These are phyloP conservation scores for Lasioglossum baleicum DNA, from an alignment of 1,140 invertebrate species.

Conservation along the genomic window DNA sequence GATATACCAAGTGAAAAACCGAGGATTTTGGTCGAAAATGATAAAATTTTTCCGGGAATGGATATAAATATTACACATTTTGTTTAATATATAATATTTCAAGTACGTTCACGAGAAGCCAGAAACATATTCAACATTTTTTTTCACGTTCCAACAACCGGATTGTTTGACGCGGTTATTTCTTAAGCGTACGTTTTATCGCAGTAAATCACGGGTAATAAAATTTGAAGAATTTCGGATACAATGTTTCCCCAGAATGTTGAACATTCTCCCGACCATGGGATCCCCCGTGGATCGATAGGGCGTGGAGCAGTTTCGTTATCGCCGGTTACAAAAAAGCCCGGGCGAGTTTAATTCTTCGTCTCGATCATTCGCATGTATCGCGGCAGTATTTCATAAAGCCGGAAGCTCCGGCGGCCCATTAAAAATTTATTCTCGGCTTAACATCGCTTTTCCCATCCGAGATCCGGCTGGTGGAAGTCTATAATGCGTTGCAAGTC, in stretches of 20 bases:
- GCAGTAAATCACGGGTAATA: too few species aligned
- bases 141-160: too few species aligned
- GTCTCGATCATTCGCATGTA: constrained; percentile 54
- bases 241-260: not conserved
- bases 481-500: constrained; percentile 49
- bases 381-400: constrained; percentile 52
- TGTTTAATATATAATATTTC: too few species aligned
- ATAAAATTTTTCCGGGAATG: too few species aligned
- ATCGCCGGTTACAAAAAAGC: not conserved
- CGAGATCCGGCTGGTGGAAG: constrained; percentile 45
- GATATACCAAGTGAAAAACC: too few species aligned
- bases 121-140: too few species aligned
- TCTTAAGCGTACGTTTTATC: too few species aligned
- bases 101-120: too few species aligned
- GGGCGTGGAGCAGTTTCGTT: not conserved
- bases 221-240: not conserved
- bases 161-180: too few species aligned
- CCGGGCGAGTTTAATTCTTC: constrained; percentile 26
- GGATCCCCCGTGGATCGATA: not conserved
- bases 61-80: too few species aligned
- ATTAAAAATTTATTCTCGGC: constrained; percentile 64
- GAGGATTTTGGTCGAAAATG: too few species aligned
- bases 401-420: constrained; percentile 43
- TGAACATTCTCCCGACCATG: not conserved
- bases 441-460: constrained; percentile 48